Evolutionary conservation across 2,113 vertebrate genomes (phyloP).

Genomic region (Cavia aperea): DNA sequence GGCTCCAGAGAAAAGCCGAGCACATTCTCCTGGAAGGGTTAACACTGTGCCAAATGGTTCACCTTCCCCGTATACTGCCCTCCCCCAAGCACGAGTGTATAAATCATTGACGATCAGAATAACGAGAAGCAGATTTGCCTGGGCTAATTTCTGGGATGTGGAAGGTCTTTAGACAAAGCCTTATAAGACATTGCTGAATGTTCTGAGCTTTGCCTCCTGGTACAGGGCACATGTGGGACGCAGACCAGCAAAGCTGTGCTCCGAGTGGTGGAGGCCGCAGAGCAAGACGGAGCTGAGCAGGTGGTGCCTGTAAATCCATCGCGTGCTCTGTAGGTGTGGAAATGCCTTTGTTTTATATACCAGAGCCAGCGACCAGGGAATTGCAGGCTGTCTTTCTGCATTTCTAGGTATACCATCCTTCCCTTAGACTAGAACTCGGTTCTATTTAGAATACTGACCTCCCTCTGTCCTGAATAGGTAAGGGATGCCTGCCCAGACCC

Average conservation of each 20-base stretch:
- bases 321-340: not conserved
- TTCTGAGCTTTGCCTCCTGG: constrained; percentile 69
- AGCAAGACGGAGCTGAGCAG: not conserved
- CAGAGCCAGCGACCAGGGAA: not conserved
- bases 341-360: not conserved
- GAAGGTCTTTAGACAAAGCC: constrained; percentile 74
- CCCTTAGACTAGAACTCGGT: rapidly evolving
- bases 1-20: constrained; percentile 51
- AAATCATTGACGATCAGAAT: constrained; percentile 78
- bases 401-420: not conserved
- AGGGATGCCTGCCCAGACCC: not conserved
- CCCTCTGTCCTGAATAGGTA: not conserved
- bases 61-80: constrained; percentile 61
- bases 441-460: not conserved
- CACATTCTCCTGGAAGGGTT: constrained; percentile 65
- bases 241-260: constrained; percentile 52
- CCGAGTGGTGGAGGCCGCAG: not conserved
- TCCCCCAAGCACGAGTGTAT: constrained; percentile 70
- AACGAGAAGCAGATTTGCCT: constrained; percentile 80
- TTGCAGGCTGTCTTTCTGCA: not conserved
- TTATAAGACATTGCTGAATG: constrained; percentile 74
- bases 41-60: constrained; percentile 72
- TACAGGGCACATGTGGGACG: constrained; percentile 63
- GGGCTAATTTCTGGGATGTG: constrained; percentile 78
- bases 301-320: not conserved